Evolutionary conservation across 1,140 invertebrate genomes (phyloP).

Genomic region (Gerris buenoi): DNA sequence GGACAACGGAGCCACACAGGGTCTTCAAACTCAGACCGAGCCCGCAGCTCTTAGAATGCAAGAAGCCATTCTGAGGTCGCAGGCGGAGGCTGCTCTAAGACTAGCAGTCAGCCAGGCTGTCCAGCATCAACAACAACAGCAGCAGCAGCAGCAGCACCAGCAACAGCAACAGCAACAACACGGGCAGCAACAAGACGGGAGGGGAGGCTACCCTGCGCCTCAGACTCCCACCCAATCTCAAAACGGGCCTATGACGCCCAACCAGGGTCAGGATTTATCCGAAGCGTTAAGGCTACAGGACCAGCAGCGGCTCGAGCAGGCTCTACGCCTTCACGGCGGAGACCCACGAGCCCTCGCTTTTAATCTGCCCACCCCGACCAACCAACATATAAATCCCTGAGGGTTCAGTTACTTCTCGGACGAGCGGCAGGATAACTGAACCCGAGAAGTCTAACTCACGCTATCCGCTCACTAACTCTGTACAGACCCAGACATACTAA

Average conservation of each 20-base stretch:
- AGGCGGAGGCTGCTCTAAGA: constrained; percentile 64
- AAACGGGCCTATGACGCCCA: not conserved
- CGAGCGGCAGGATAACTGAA: constrained; percentile 2
- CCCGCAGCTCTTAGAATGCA: constrained; percentile 54
- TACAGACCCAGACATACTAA: not conserved
- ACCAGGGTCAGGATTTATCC: constrained; percentile 4
- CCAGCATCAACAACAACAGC: constrained; percentile 20
- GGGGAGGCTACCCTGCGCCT: constrained; percentile 31
- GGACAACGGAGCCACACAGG: constrained; percentile 38
- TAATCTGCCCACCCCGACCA: constrained; percentile 32
- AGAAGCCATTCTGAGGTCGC: constrained; percentile 62
- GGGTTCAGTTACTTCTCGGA: constrained; percentile 22
- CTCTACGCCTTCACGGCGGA: constrained; percentile 56
- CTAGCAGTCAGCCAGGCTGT: constrained; percentile 51
- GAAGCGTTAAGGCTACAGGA: constrained; percentile 20
- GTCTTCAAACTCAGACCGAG: constrained; percentile 26
- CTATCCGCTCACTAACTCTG: not conserved
- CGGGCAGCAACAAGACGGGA: constrained; percentile 31
- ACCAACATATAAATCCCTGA: constrained; percentile 25
- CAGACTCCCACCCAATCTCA: constrained; percentile 32
- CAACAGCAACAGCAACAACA: constrained; percentile 29
- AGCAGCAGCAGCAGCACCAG: constrained; percentile 16
- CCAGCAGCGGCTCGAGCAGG: constrained; percentile 46
- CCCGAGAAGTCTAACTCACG: not conserved
- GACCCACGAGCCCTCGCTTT: constrained; percentile 47